Percentiles rank a stretch among this genome's conserved stretches.
Conservation (phyloP, 2,888 invertebrate species). For the Mythimna pallens region DNA sequence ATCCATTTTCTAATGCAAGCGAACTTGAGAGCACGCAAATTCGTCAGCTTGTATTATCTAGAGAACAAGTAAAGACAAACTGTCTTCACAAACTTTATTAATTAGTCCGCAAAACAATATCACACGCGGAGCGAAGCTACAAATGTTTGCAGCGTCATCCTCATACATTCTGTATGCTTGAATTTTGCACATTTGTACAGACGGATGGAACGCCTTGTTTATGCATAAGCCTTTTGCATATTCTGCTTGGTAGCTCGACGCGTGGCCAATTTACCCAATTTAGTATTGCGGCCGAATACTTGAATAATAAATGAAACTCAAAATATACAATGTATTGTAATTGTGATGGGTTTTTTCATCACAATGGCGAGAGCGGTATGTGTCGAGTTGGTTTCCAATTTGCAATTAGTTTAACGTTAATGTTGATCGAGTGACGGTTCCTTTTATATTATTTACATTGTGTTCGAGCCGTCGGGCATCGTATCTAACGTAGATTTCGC, state of each 20-base stretch:
- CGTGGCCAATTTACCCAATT: slow-evolving; percentile 64
- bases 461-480: background rate
- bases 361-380: background rate
- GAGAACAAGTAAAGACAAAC: slow-evolving; percentile 15
- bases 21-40: background rate
- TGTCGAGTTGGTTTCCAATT: slow-evolving; percentile 32
- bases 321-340: slow-evolving; percentile 55
- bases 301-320: slow-evolving; percentile 56
- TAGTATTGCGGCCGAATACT: slow-evolving; percentile 50
- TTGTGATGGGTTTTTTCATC: slow-evolving; percentile 32
- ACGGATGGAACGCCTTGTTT: slow-evolving; percentile 62
- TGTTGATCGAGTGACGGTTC: slow-evolving; percentile 3
- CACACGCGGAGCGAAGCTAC: slow-evolving; percentile 10
- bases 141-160: slow-evolving; percentile 28
- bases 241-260: slow-evolving; percentile 55
- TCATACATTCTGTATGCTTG: slow-evolving; percentile 34
- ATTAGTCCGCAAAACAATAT: slow-evolving; percentile 46
- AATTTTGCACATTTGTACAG: slow-evolving; percentile 49
- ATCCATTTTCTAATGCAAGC: background rate
- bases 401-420: slow-evolving; percentile 30
- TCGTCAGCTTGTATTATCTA: background rate
- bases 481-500: slow-evolving; percentile 2
- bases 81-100: slow-evolving; percentile 40
- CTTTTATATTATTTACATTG: slow-evolving; percentile 13
- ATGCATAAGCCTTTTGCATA: slow-evolving; percentile 71